Evolutionary conservation across 37 sponge, comb jelly and placozoan genomes (phyloP), one percentile per base, ranked within the genome.

Genomic region (Bolinopsis microptera): DNA sequence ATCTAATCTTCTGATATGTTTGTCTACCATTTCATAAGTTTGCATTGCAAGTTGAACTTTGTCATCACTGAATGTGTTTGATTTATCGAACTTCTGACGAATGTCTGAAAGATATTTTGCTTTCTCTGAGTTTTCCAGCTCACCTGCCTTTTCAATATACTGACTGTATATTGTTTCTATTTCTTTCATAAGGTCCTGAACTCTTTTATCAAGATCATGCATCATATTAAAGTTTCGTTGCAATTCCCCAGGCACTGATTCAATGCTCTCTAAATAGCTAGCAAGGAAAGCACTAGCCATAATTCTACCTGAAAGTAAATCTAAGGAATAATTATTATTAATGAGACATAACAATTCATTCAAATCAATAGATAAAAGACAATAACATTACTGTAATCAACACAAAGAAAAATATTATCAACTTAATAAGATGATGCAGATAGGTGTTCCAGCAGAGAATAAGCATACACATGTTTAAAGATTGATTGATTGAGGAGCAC

Each of bases 21-120:
- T 96, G 38, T 98, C 99, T 48, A 98, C 96, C 96, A 96, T 96
- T 93, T 98, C 98, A 90, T 98, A 98, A 90, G 97, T 96, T 88
- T 96, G 98, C 93, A 96, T 94, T 18, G 98, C 97, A 0, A 98
- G 93, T 77, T 96, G 96, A 32, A 98, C 98, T 92, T 98, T 98
- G 38, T 98, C 94, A 38, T 98, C 98, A 90, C 95, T 96, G 83
- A 95, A 94, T 72, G 95, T 95, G 18, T 93, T 94, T 24, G 95
- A 95, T 76, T 98, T 96, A 86, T 95, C 94, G 93, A 94, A 97
- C 30, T 86, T 86, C 35, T 86, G 31, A 13, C 61, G 34, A 38
- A 86, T 86, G 18, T 86, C 90, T 39, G 90, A 86, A n/a, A 86
- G 35, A n/a, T 41, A 86, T 86, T 39, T 86, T 38, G 90, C 48